phyloP scores from a whole-genome alignment of 2,113 vertebrate genomes.

The Eptatretus burgeri region DNA sequence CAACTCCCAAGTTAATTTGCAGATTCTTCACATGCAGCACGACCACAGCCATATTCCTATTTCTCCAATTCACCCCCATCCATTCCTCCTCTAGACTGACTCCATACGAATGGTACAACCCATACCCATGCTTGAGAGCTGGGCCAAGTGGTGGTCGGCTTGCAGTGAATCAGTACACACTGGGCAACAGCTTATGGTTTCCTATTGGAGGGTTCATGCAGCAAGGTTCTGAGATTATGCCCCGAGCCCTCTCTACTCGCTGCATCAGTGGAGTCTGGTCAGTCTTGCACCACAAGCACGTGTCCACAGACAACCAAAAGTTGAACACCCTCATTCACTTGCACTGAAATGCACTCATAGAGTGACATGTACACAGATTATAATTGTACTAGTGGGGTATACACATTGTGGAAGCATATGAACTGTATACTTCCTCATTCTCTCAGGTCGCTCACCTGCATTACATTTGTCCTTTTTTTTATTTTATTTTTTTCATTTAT shows the following conservation, averaged over 20 bases:
- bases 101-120: constrained; percentile 74
- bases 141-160: constrained; percentile 17
- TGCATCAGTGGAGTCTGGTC: constrained; percentile 78
- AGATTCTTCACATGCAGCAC: no score
- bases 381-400: no score
- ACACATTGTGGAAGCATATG: no score
- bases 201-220: constrained; percentile 75
- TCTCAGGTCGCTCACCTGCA: no score
- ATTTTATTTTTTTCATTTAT: no score
- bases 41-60: neutral
- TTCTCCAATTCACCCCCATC: neutral
- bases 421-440: no score
- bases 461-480: no score
- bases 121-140: constrained; percentile 37
- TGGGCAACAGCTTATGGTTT: constrained; percentile 83
- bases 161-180: constrained; percentile 59
- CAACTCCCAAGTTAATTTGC: no score
- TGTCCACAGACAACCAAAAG: no score
- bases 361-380: no score
- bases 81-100: constrained; percentile 25
- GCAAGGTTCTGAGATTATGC: constrained; percentile 68
- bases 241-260: constrained; percentile 48
- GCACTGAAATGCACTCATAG: no score
- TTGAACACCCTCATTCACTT: no score
- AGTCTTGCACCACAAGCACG: constrained; percentile 12